Evolutionary conservation across 2,797 vertebrate genomes (phyloP).

Genomic region (Lacerta bilineata): DNA sequence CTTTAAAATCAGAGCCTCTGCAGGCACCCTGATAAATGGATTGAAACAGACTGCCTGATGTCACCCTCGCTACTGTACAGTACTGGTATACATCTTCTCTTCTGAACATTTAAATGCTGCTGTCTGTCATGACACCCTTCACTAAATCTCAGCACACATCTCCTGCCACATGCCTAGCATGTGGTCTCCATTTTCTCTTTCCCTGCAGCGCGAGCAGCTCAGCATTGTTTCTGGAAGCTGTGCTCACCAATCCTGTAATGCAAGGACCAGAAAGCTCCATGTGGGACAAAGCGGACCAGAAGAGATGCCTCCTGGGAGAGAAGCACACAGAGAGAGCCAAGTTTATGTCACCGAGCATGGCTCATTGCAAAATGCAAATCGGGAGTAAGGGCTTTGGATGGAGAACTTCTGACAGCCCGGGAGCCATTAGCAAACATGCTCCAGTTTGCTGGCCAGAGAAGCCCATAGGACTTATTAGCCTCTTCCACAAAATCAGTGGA

Average conservation of each 20-base stretch:
- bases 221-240: background rate
- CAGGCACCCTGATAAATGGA: background rate
- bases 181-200: background rate
- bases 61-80: conserved; percentile 22
- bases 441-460: background rate
- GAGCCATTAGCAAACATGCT: fast-evolving
- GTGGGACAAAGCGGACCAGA: background rate
- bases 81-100: background rate
- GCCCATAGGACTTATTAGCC: background rate
- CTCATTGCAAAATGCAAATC: background rate
- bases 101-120: conserved; percentile 12
- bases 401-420: background rate
- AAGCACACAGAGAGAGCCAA: fast-evolving
- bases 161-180: background rate
- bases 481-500: background rate
- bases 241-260: background rate
- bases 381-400: background rate
- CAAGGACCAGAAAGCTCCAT: background rate
- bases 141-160: background rate
- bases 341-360: background rate
- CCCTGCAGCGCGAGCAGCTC: fast-evolving
- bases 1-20: background rate
- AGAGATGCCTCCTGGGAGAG: background rate
- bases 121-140: conserved; percentile 18
- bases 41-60: background rate